Evolutionary conservation across 92 coral and sea anemone species (phyloP), one percentile per base, ranked within the genome.

Genomic region (Anthopleura xanthogrammica): DNA sequence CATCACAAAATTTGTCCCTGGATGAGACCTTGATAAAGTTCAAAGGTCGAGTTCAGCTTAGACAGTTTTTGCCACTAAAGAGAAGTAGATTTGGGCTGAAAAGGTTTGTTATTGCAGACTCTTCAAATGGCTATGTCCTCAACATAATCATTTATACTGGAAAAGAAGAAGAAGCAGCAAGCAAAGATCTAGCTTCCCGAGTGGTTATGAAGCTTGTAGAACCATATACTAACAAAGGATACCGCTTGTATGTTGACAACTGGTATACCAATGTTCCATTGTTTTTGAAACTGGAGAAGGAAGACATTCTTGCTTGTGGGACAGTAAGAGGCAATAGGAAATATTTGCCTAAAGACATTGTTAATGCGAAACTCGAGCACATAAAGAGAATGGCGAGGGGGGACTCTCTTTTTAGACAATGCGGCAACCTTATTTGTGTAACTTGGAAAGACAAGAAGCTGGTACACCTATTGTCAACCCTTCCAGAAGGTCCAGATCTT

Each of bases 51-150:
- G 86, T 82, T 48, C 86, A 87, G 17, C 86, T 89, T 50, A 82
- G 86, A 83, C 90, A 89, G 74, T 90, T 82, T 81, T 84, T 88
- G 91, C 88, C 86, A 57, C 74, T 77, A 77, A 89, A 86, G 83
- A 39, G 81, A 80, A 88, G 72, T 52, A 16, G 80, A 60, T 87
- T 91, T 82, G 91, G 91, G 14, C 87, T 84, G n/a, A 87, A 86
- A 55, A 83, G 80, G 17, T 90, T 87, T 87, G n/a, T 89, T 3
- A 75, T 89, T 0, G 87, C 85, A 7, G 92, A 89, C 20, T 78
- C 87, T 6, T 22, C 84, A 85, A 73, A 24, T 72, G 80, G 84
- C 80, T 40, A 36, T n/a, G n/a, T n/a, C n/a, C n/a, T n/a, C n/a
- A n/a, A n/a, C n/a, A n/a, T n/a, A n/a, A n/a, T n/a, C n/a, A n/a